A percentile compares a stretch with the other conserved stretches of the same genome.
phyloP scores from a whole-genome alignment of 2,888 invertebrate species.

The Toxonevra muliebris region DNA sequence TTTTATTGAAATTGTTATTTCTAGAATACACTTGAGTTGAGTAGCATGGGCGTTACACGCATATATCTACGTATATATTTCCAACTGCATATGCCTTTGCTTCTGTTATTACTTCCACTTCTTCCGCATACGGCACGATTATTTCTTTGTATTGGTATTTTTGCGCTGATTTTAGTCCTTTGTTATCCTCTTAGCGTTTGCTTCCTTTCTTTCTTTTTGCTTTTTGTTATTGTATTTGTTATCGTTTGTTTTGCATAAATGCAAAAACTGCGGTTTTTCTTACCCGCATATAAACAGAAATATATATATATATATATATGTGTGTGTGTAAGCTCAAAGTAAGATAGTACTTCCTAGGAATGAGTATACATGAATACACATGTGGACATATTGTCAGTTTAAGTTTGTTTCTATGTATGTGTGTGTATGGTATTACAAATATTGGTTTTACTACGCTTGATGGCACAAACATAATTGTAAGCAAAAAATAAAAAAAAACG shows the following conservation, averaged over 20 bases:
- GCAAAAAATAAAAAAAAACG: not conserved
- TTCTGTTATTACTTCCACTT: not conserved
- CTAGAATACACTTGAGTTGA: not conserved
- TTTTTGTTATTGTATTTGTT: not conserved
- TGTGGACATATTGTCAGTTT: not conserved
- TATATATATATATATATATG: not conserved
- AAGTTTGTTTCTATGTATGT: not conserved
- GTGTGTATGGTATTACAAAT: slow-evolving; percentile 18
- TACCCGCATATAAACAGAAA: slow-evolving; percentile 2
- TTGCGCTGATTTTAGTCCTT: slow-evolving; percentile 22
- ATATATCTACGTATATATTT: no score
- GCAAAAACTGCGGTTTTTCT: slow-evolving; percentile 6
- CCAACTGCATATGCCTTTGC: not conserved
- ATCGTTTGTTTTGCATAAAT: slow-evolving; percentile 18
- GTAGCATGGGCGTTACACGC: not conserved
- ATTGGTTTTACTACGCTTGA: slow-evolving; percentile 11
- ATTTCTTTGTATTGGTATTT: slow-evolving; percentile 8
- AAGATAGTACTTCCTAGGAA: not conserved
- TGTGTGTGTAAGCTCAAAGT: not conserved
- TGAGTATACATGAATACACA: not conserved
- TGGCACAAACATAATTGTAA: slow-evolving; percentile 16
- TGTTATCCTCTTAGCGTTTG: slow-evolving; percentile 21
- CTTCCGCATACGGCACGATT: not conserved
- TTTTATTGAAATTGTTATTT: no score
- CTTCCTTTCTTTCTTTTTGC: not conserved